A percentile compares a stretch with the other conserved stretches of the same genome.
phyloP scores from a whole-genome alignment of 1,140 invertebrate genomes.

The Trichonephila clavata region DNA sequence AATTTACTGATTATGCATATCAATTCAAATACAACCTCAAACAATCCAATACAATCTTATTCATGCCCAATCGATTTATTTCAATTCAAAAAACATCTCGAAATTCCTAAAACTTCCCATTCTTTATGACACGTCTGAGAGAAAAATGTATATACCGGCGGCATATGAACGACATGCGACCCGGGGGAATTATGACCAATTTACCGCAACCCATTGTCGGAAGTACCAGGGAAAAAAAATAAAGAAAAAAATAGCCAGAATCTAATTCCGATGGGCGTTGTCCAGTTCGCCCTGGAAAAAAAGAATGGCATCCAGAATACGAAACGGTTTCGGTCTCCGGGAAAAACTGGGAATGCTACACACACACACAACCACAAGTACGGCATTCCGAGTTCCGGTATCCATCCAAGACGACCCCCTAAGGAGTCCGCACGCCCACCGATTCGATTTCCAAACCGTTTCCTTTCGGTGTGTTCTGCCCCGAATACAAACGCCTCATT shows the following conservation, averaged over 20 bases:
- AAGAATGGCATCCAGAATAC: slow-evolving; percentile 26
- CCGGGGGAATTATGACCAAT: not conserved
- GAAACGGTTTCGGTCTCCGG: not conserved
- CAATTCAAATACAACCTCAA: not conserved
- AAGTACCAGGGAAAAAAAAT: slow-evolving; percentile 11
- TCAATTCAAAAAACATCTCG: not conserved
- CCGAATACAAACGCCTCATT: slow-evolving; percentile 71
- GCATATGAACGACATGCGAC: not conserved
- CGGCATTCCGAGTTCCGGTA: slow-evolving; percentile 46
- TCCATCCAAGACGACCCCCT: slow-evolving; percentile 62
- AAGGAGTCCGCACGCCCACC: slow-evolving; percentile 50
- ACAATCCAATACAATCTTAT: not conserved
- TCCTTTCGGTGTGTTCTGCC: slow-evolving; percentile 33
- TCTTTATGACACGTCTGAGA: slow-evolving; percentile 11
- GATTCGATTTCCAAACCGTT: slow-evolving; percentile 74
- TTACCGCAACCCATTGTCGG: slow-evolving; percentile 40
- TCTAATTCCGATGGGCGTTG: slow-evolving; percentile 58
- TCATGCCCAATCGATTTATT: not conserved
- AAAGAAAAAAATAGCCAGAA: not conserved
- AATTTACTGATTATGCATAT: too few relatives aligned
- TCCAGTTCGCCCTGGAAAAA: slow-evolving; percentile 2
- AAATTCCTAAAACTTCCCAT: not conserved
- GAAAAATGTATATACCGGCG: not conserved
- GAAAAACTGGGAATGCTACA: not conserved
- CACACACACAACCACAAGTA: not conserved